A percentile compares a stretch with the other conserved stretches of the same genome.
Evolutionary conservation across 2,888 invertebrate genomes (phyloP).

Genomic region (Clitarchus hookeri): DNA sequence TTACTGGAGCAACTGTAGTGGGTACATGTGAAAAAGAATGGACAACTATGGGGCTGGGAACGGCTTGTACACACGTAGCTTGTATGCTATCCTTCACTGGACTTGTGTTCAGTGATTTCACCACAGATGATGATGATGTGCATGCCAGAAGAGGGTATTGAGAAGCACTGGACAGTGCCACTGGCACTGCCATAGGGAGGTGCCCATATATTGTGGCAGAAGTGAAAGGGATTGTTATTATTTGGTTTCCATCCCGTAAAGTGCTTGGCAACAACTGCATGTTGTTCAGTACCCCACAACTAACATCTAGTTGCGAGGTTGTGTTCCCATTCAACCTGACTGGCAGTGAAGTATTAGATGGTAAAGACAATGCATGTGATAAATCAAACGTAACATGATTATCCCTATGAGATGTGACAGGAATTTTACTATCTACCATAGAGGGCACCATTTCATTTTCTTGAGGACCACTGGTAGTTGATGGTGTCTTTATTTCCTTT

Average conservation of each 20-base stretch:
- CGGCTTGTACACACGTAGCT: background rate
- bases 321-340: background rate
- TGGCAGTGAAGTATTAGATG: background rate
- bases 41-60: background rate
- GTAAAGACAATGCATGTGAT: slow-evolving; percentile 1
- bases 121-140: slow-evolving; percentile 1
- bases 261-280: slow-evolving; percentile 11
- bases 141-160: background rate
- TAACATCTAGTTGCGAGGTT: background rate
- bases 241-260: slow-evolving; percentile 30
- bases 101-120: background rate
- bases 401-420: background rate
- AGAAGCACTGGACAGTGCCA: slow-evolving; percentile 23
- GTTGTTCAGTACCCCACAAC: slow-evolving; percentile 1
- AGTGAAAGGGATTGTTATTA: slow-evolving; percentile 35
- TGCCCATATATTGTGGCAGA: slow-evolving; percentile 30
- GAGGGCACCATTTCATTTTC: background rate
- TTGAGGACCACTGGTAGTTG: background rate
- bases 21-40: background rate
- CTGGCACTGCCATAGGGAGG: slow-evolving; percentile 23
- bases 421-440: slow-evolving; percentile 1
- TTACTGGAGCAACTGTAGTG: background rate
- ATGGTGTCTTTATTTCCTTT: background rate
- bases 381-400: background rate
- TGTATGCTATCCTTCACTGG: background rate